Percentiles rank a stretch among this genome's conserved stretches.
phyloP scores from a whole-genome alignment of 2,113 vertebrate genomes.

The Hiodon tergisus region DNA sequence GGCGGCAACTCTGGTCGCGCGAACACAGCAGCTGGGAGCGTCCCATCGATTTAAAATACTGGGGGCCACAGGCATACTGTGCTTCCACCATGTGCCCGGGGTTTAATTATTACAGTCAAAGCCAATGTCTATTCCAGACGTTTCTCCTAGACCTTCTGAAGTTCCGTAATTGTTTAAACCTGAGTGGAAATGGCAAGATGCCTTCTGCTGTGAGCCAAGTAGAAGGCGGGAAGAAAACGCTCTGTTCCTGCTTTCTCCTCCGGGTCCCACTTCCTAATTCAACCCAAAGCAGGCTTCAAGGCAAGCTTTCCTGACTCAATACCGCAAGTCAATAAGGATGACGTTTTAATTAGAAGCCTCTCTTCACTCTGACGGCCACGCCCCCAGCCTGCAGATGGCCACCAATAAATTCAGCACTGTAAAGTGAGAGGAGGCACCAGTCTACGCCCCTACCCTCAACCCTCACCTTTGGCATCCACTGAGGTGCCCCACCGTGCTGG shows the following conservation, averaged over 20 bases:
- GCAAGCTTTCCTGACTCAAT: conserved; percentile 16
- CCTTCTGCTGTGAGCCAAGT: not conserved
- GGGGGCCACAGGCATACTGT: not conserved
- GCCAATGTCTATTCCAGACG: conserved; percentile 10
- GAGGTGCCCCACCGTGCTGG: not conserved
- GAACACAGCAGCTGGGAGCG: conserved; percentile 1
- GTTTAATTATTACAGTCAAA: conserved; percentile 12
- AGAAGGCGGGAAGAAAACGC: not conserved
- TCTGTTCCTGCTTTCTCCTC: conserved; percentile 11
- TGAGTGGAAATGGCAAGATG: conserved; percentile 9
- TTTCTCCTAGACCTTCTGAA: conserved; percentile 6
- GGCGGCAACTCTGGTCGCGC: not conserved
- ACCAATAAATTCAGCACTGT: conserved; percentile 36
- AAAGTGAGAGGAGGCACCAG: conserved; percentile 37
- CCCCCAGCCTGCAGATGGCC: conserved; percentile 44
- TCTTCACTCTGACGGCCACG: conserved; percentile 42
- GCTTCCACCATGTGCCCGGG: not conserved
- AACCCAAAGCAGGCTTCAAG: conserved; percentile 16
- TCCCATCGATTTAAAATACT: not conserved
- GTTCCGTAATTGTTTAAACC: conserved; percentile 17
- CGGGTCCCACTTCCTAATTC: conserved; percentile 13
- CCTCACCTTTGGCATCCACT: not conserved
- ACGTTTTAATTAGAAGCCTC: conserved; percentile 49
- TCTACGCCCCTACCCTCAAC: conserved; percentile 17
- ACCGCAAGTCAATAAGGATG: conserved; percentile 46